Conservation (phyloP, 2,888 invertebrate species). For the Palloptera scutellata region DNA sequence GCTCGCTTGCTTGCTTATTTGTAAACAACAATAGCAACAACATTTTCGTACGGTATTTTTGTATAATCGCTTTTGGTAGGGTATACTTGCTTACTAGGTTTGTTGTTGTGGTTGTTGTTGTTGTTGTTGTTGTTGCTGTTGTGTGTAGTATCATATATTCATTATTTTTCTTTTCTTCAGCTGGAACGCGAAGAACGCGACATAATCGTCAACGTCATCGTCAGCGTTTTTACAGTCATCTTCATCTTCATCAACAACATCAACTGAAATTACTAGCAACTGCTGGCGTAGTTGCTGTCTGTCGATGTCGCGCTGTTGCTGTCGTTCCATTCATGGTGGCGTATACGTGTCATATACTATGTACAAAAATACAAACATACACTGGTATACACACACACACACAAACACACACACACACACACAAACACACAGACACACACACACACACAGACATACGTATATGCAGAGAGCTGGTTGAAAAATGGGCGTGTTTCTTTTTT, state of each 20-base stretch:
- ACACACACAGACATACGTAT: not conserved
- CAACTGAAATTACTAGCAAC: not conserved
- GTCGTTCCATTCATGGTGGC: not conserved
- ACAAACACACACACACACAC: too few relatives aligned
- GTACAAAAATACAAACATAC: not conserved
- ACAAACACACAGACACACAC: too few relatives aligned
- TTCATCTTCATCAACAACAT: not conserved
- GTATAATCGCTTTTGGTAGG: not conserved
- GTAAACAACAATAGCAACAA: not conserved
- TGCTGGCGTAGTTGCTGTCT: too few relatives aligned
- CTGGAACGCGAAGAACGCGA: not conserved
- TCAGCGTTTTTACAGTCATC: not conserved
- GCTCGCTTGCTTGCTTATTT: not conserved
- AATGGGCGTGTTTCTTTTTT: constrained; percentile 22
- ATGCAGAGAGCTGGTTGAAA: not conserved
- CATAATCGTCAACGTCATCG: not conserved
- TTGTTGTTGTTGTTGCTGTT: too few relatives aligned
- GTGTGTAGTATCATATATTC: too few relatives aligned
- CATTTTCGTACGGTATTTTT: not conserved
- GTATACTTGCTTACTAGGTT: too few relatives aligned
- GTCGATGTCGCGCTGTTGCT: not conserved
- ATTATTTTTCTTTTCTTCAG: too few relatives aligned
- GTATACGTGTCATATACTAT: constrained; percentile 35
- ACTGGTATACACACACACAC: constrained; percentile 4
- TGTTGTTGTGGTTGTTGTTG: too few relatives aligned